A percentile compares a stretch with the other conserved stretches of the same genome.
These are phyloP conservation scores for Aplodontia rufa DNA, from an alignment of 2,113 vertebrate species.

Conservation along the genomic window DNA sequence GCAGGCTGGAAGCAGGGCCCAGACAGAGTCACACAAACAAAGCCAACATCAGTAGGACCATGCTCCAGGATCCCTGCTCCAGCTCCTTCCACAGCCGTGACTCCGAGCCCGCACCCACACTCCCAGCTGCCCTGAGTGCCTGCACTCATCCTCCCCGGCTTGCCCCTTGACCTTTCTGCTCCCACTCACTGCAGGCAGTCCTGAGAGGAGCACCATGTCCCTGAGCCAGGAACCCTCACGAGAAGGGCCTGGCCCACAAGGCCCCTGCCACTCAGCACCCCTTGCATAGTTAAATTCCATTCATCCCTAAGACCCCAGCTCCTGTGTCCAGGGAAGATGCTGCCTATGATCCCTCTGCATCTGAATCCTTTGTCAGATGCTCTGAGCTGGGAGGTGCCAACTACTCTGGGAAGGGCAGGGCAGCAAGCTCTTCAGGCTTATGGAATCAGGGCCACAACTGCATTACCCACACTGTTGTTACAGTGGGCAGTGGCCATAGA, in stretches of 20 bases:
- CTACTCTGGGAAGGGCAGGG: not conserved
- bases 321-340: not conserved
- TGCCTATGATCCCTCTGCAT: fast-evolving
- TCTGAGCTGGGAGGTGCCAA: not conserved
- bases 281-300: fast-evolving
- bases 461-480: fast-evolving
- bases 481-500: fast-evolving
- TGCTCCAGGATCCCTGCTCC: not conserved
- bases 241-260: fast-evolving
- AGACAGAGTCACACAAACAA: not conserved
- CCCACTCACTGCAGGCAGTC: not conserved
- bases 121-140: fast-evolving
- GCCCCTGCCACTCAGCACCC: not conserved
- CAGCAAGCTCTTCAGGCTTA: fast-evolving
- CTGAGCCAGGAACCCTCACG: not conserved
- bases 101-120: too few species aligned
- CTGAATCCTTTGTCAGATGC: fast-evolving
- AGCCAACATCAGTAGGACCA: not conserved
- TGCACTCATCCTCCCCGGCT: not conserved
- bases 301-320: not conserved
- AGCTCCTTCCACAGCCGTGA: not conserved
- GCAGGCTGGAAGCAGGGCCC: not conserved
- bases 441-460: fast-evolving
- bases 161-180: too few species aligned
- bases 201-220: fast-evolving